Evolutionary conservation across 2,797 vertebrate species (phyloP).

Genomic region (Myiothlypis chrysogaster): DNA sequence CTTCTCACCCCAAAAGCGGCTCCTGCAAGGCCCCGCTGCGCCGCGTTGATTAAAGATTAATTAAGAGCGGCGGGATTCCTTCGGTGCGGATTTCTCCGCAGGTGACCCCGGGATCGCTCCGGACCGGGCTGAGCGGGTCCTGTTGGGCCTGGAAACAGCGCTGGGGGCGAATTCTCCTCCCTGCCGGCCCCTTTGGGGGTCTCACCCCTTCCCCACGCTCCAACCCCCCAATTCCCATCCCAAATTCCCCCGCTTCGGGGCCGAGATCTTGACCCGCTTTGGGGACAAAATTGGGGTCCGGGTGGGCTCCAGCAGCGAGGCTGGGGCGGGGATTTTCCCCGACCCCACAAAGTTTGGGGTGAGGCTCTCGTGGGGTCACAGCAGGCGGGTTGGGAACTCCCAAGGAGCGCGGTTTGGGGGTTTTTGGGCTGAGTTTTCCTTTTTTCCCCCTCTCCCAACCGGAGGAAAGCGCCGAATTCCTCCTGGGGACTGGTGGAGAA

Average conservation of each 20-base stretch:
- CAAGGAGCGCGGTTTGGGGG: rapidly evolving
- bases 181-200: background rate
- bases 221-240: background rate
- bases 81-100: background rate
- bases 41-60: background rate
- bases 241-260: background rate
- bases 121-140: background rate
- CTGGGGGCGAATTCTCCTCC: background rate
- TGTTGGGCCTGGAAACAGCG: constrained; percentile 15
- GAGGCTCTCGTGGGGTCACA: rapidly evolving
- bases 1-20: background rate
- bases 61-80: background rate
- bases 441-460: background rate
- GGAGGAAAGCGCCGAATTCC: background rate
- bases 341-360: rapidly evolving
- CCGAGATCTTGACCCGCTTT: constrained; percentile 11
- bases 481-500: rapidly evolving
- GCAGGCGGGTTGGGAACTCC: background rate
- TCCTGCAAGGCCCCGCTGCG: background rate
- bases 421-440: too few relatives aligned
- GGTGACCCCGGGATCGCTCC: constrained; percentile 48
- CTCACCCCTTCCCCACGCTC: rapidly evolving
- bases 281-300: background rate
- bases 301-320: too few relatives aligned
- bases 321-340: rapidly evolving